Evolutionary conservation across 2,888 invertebrate species (phyloP).

Genomic region (Drosophila sordidula): DNA sequence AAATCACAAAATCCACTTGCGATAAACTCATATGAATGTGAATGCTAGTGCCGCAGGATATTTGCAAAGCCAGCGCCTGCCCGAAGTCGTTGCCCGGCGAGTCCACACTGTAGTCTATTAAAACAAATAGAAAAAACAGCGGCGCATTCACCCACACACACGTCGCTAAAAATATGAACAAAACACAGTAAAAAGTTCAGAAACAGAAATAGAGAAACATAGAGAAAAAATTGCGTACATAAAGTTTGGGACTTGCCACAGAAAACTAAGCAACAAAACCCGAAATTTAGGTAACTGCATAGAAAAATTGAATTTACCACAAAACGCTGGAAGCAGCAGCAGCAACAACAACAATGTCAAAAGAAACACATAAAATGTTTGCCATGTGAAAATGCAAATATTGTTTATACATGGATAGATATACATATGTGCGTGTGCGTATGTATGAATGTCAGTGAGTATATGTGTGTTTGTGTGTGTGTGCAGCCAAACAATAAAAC

Average conservation of each 20-base stretch:
- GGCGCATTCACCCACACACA: slow-evolving; percentile 11
- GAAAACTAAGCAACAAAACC: slow-evolving; percentile 38
- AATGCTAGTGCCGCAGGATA: slow-evolving; percentile 72
- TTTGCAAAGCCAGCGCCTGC: slow-evolving; percentile 63
- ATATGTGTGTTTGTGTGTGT: slow-evolving; percentile 4
- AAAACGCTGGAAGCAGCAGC: slow-evolving; percentile 53
- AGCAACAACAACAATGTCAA: slow-evolving; percentile 5
- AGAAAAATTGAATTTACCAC: slow-evolving; percentile 70
- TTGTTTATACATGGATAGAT: slow-evolving; percentile 14
- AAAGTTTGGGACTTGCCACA: slow-evolving; percentile 33
- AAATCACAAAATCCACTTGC: slow-evolving; percentile 75
- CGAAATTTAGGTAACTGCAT: slow-evolving; percentile 67
- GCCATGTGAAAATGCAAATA: slow-evolving; percentile 63
- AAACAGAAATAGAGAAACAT: slow-evolving; percentile 20
- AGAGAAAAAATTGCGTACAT: slow-evolving; percentile 39
- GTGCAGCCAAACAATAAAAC: slow-evolving; percentile 65
- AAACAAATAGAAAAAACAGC: slow-evolving; percentile 69
- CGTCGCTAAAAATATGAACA: slow-evolving; percentile 59
- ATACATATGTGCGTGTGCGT: neutral
- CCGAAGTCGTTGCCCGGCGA: slow-evolving; percentile 26
- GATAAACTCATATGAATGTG: slow-evolving; percentile 78
- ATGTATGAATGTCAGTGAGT: neutral
- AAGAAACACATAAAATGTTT: slow-evolving; percentile 51
- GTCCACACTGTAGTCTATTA: slow-evolving; percentile 62
- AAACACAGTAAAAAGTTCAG: slow-evolving; percentile 38